Evolutionary conservation across 2,113 vertebrate species (phyloP).

Genomic region (Peucedramus taeniatus): DNA sequence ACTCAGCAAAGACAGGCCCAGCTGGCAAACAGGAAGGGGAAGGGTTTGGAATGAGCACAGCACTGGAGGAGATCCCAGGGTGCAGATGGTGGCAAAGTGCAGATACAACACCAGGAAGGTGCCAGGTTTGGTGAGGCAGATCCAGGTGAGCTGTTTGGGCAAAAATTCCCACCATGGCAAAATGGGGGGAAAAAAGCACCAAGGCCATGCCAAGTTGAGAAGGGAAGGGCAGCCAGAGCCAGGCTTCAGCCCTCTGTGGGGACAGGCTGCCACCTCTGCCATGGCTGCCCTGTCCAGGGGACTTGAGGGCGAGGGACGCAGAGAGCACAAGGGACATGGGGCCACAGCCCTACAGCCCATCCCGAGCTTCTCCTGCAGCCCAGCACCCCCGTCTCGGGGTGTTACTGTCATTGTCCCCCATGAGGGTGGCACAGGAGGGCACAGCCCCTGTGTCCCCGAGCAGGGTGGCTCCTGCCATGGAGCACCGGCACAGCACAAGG

Average conservation of each 20-base stretch:
- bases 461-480: neutral
- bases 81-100: neutral
- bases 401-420: accelerated
- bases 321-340: neutral
- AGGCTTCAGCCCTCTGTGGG: neutral
- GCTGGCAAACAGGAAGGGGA: neutral
- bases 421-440: neutral
- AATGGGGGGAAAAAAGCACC: neutral
- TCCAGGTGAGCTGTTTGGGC: neutral
- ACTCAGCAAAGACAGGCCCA: neutral
- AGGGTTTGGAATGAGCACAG: neutral
- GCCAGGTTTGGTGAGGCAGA: neutral
- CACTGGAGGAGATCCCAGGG: neutral
- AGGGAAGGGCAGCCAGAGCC: neutral
- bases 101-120: neutral
- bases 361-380: neutral
- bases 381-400: accelerated
- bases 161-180: neutral
- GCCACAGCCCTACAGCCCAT: neutral
- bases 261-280: neutral
- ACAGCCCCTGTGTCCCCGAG: neutral
- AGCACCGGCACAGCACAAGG: neutral
- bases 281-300: neutral
- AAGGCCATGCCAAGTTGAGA: neutral
- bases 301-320: neutral